Conservation (phyloP, 1,140 invertebrate species). For the Tribolium madens region DNA sequence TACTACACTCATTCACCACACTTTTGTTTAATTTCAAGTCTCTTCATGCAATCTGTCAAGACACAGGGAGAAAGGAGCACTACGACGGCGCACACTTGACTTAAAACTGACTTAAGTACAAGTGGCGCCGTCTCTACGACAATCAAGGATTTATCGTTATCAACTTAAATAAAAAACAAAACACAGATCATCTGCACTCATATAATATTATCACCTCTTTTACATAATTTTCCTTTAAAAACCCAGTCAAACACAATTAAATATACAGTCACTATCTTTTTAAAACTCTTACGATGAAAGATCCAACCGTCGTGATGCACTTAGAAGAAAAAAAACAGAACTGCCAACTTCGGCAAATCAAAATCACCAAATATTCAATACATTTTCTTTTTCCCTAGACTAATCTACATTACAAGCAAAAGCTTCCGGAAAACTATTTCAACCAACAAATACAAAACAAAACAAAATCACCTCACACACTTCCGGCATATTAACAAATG, state of each 20-base stretch:
- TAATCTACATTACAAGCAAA: constrained; percentile 7
- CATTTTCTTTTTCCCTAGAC: neutral
- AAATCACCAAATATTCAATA: constrained; percentile 11
- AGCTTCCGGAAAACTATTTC: neutral
- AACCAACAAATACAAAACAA: neutral
- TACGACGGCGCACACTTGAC: neutral
- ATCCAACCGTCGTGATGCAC: constrained; percentile 6
- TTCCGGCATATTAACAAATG: neutral
- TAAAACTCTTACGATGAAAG: neutral
- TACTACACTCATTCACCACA: constrained; percentile 12
- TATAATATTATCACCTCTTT: constrained; percentile 42
- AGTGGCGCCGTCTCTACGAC: neutral
- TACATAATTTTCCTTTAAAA: constrained; percentile 22
- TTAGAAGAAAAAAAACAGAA: neutral
- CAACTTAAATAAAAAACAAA: constrained; percentile 33
- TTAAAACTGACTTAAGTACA: neutral
- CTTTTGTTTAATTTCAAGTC: neutral
- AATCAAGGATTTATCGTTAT: neutral
- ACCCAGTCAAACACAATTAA: constrained; percentile 33
- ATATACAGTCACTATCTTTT: constrained; percentile 19
- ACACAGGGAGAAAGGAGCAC: neutral
- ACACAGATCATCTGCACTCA: constrained; percentile 42
- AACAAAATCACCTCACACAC: too few species aligned
- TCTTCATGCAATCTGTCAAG: neutral
- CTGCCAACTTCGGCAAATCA: neutral